Evolutionary conservation across 2,113 vertebrate species (phyloP).

Genomic region (Ia io): DNA sequence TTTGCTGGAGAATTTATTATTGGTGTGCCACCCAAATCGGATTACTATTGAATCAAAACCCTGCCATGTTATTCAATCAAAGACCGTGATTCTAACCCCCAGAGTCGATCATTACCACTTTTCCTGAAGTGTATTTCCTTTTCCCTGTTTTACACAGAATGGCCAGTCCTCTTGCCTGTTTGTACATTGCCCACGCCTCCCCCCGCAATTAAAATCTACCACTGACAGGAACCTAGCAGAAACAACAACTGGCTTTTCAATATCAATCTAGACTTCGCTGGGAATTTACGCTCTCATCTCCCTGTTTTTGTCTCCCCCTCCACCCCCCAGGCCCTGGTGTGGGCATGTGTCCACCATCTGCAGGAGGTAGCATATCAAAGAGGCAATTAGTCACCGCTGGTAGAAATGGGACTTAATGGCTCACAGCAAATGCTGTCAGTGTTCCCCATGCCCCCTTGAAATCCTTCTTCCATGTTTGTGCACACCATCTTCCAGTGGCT

Average conservation of each 20-base stretch:
- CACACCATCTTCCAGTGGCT: not conserved
- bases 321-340: not conserved
- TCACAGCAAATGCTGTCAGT: not conserved
- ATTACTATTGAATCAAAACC: constrained; percentile 78
- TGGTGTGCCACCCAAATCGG: constrained; percentile 74
- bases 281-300: not conserved
- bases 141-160: constrained; percentile 24
- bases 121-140: constrained; percentile 57
- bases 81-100: constrained; percentile 67
- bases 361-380: not conserved
- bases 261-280: not conserved
- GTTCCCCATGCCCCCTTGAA: accelerated
- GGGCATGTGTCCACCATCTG: not conserved
- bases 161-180: not conserved
- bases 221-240: not conserved
- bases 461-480: not conserved
- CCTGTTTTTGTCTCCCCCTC: not conserved
- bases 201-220: not conserved
- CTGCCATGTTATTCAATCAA: constrained; percentile 77
- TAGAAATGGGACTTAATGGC: not conserved
- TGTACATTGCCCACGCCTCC: not conserved
- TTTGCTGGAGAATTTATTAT: constrained; percentile 77
- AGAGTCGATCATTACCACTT: constrained; percentile 73
- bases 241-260: constrained; percentile 9
- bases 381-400: not conserved